phyloP scores from a whole-genome alignment of 2,888 invertebrate genomes.

The Hypomecis atomaria region DNA sequence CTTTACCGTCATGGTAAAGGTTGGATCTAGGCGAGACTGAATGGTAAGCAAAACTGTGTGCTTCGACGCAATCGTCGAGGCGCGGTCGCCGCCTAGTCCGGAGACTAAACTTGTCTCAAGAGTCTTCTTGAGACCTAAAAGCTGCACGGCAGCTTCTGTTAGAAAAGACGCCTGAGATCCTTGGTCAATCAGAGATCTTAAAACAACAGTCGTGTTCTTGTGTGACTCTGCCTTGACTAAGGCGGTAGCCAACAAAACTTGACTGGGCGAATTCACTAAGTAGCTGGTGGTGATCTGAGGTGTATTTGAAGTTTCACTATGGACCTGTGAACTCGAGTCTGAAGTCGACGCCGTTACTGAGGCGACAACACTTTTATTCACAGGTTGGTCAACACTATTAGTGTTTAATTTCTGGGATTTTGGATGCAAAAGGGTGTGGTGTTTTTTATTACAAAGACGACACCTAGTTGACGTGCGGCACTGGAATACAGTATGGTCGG shows the following conservation, averaged over 20 bases:
- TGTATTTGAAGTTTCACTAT: neutral
- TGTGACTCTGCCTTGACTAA: no score
- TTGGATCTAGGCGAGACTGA: constrained; percentile 2
- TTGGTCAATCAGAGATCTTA: no score
- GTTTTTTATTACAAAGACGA: neutral
- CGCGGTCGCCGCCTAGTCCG: neutral
- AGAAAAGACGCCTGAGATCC: no score
- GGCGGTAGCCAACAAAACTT: no score
- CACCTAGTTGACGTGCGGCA: neutral
- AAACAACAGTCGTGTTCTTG: no score
- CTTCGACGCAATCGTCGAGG: neutral
- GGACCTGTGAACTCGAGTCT: neutral
- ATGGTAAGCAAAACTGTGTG: neutral
- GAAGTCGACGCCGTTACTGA: neutral
- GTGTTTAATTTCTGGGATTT: neutral
- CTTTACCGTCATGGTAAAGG: neutral
- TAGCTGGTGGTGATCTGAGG: no score
- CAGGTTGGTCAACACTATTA: neutral
- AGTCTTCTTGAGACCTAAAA: constrained; percentile 4
- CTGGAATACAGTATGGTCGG: neutral
- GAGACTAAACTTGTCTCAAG: neutral
- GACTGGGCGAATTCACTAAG: no score
- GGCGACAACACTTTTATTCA: neutral
- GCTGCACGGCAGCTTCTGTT: constrained; percentile 5
- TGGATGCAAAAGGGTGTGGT: constrained; percentile 2